These are phyloP conservation scores for Amblyjoppa proteus DNA, from an alignment of 2,888 invertebrate genomes.

Conservation along the genomic window DNA sequence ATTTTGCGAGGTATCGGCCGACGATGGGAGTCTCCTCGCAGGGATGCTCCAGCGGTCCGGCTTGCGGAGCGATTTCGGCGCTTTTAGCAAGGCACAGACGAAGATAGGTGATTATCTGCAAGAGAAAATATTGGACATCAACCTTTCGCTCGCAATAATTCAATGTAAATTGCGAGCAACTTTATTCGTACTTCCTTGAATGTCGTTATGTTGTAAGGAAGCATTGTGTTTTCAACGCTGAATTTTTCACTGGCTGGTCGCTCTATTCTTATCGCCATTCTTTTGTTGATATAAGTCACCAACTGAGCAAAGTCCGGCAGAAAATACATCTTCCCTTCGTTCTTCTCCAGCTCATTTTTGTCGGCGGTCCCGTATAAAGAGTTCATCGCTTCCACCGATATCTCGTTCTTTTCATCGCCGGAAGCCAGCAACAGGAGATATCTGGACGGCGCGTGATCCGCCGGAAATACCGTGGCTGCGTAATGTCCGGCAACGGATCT, in stretches of 20 bases:
- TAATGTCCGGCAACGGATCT: slow-evolving; percentile 94
- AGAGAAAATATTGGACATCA: slow-evolving; percentile 63
- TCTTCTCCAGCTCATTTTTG: slow-evolving; percentile 78
- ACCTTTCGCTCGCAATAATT: not conserved
- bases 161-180: too few species aligned
- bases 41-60: slow-evolving; percentile 86
- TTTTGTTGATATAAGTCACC: slow-evolving; percentile 88
- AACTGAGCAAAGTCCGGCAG: slow-evolving; percentile 91
- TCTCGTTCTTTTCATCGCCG: slow-evolving; percentile 93
- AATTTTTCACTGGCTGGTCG: slow-evolving; percentile 86
- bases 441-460: slow-evolving; percentile 92
- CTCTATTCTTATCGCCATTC: slow-evolving; percentile 78
- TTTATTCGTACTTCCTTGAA: slow-evolving; percentile 89
- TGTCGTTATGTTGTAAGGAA: slow-evolving; percentile 90
- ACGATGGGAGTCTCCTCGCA: slow-evolving; percentile 89
- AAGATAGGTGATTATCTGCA: slow-evolving; percentile 92
- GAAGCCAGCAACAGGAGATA: slow-evolving; percentile 93
- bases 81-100: slow-evolving; percentile 91
- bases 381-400: slow-evolving; percentile 90
- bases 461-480: slow-evolving; percentile 92
- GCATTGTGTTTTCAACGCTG: slow-evolving; percentile 88
- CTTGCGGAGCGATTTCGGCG: slow-evolving; percentile 85
- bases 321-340: slow-evolving; percentile 83
- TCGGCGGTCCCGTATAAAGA: slow-evolving; percentile 90
- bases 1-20: slow-evolving; percentile 88